Evolutionary conservation across 2,888 invertebrate genomes (phyloP).

Genomic region (Lamellibrachia columna): DNA sequence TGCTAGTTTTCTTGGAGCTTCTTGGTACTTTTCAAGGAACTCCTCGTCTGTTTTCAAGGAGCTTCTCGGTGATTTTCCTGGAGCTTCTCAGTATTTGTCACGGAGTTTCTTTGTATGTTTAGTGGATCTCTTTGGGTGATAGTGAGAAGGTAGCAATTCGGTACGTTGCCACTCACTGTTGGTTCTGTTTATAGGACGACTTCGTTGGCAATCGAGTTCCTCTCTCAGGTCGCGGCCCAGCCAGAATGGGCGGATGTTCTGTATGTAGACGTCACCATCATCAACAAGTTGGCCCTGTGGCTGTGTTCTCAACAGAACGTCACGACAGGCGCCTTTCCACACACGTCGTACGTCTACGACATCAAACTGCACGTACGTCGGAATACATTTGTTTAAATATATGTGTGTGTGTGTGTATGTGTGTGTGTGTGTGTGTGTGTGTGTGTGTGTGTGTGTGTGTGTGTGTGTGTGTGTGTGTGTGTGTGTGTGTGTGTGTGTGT

Average conservation of each 20-base stretch:
- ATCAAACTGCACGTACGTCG: conserved; percentile 40
- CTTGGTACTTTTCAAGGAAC: background rate
- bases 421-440: background rate
- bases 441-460: too few species aligned
- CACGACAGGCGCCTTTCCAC: conserved; percentile 35
- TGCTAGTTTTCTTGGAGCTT: background rate
- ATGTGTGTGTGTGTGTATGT: background rate
- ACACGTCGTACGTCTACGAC: conserved; percentile 33
- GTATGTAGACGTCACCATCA: conserved; percentile 37
- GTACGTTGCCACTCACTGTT: background rate
- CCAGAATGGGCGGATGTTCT: conserved; percentile 42
- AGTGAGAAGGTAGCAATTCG: background rate
- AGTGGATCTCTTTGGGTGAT: background rate
- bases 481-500: too few species aligned
- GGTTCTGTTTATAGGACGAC: conserved; percentile 75
- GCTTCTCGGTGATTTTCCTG: background rate
- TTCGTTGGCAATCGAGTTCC: conserved; percentile 86
- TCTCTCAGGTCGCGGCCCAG: conserved; percentile 84
- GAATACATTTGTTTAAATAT: too few species aligned
- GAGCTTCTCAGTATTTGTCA: background rate
- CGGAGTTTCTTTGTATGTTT: background rate
- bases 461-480: too few species aligned
- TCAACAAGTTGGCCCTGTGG: conserved; percentile 45
- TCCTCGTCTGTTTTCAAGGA: background rate
- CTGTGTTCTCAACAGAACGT: conserved; percentile 37